Conservation (phyloP, 2,113 vertebrate species). For the Phoxinus phoxinus region DNA sequence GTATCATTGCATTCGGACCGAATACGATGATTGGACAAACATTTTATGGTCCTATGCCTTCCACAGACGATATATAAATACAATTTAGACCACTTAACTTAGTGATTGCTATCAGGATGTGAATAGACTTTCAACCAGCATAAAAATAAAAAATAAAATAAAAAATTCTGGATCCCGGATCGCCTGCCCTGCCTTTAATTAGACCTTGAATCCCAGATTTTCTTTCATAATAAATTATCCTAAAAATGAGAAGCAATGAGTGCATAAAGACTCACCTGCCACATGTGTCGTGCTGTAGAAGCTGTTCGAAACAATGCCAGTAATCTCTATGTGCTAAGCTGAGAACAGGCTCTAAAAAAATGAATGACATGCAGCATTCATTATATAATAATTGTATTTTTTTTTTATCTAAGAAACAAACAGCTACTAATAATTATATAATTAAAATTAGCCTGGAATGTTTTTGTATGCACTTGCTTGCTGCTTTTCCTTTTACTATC, state of each 20-base stretch:
- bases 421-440: too few relatives aligned
- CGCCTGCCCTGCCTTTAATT: too few relatives aligned
- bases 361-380: not conserved
- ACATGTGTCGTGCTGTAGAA: conserved; percentile 69
- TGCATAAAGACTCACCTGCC: conserved; percentile 68
- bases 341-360: conserved; percentile 77
- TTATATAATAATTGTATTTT: not conserved
- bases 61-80: too few relatives aligned
- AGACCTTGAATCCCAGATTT: not conserved
- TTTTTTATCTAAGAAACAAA: not conserved
- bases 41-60: too few relatives aligned
- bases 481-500: not conserved
- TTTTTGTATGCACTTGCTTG: not conserved
- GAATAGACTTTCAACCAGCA: too few relatives aligned
- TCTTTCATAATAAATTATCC: not conserved
- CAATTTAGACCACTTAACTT: too few relatives aligned
- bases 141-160: too few relatives aligned
- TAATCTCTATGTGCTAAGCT: conserved; percentile 82
- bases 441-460: too few relatives aligned
- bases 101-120: too few relatives aligned
- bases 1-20: too few relatives aligned
- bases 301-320: conserved; percentile 84
- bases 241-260: not conserved
- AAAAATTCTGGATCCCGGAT: too few relatives aligned
- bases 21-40: too few relatives aligned